Evolutionary conservation across 2,888 invertebrate genomes (phyloP), one percentile per base, ranked within the genome.

Genomic region (Uropetala carovei): DNA sequence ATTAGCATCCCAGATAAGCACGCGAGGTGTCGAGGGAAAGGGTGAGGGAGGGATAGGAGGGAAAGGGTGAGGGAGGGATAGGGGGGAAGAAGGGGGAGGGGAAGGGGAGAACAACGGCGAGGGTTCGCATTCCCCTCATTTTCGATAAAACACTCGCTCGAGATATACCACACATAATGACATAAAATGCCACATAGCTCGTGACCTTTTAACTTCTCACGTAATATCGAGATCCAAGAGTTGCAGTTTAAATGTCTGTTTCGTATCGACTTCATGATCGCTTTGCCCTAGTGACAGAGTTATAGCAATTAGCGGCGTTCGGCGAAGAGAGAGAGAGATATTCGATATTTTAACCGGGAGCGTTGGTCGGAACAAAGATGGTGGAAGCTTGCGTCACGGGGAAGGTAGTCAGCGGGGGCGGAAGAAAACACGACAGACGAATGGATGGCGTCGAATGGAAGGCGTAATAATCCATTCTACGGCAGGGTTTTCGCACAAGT

Each of bases 1-100:
- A n/a, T 89, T 89, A 89, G 64, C 89, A 89, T 89, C 89, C 64
- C 64, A 83, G 89, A 89, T 89, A 89, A 89, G 89, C 89, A 89
- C 89, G 89, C 89, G 60, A 68, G 86, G 86, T 86, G 86, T 86
- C 86, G 27, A 16, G 22, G 86, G 64, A 75, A 30, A 64, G 89
- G 59, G 83, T 30, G 43, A 43, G 22, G 82, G 82, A 22, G n/a
- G 57, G 84, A n/a, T n/a, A 0, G 9, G n/a, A 60, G 30, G 30
- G 60, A 11, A n/a, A 18, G 14, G 86, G n/a, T 16, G 30, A 16
- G 27, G 16, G 16, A 27, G 14, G 43, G 13, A 14, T 7, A 5
- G 16, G 30, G 81, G 30, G 18, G n/a, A n/a, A n/a, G n/a, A n/a
- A n/a, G n/a, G n/a, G n/a, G 81, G 22, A 81, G 43, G 81, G 81